Base-by-base conservation (phyloP, 2,888 invertebrate species). In the Oasisia sp. region DNA sequence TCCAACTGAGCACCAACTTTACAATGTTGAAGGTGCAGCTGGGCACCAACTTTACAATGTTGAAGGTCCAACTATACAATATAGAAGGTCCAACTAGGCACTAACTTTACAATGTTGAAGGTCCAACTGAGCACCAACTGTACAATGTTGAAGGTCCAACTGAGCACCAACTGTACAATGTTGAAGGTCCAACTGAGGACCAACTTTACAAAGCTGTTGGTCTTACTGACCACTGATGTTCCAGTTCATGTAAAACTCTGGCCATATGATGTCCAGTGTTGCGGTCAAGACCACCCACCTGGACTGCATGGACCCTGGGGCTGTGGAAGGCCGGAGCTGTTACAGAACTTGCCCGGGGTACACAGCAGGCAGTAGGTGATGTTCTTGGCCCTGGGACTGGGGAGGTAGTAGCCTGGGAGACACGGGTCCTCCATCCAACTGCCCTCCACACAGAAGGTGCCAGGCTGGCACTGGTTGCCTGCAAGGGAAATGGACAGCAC, bases 291-390 rank as follows among this genome's bases (percentile, higher is more conserved):
- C 58, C 11, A 92, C 92, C 7, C 91, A 95, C 95, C 95, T 94
- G 95, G 93, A 93, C 94, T 93, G 94, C 96, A 96, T n/a, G 92
- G 91, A 50, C 95, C 96, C 91, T 95, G 94, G 5, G 95, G 94
- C 8, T 94, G 93, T 14, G 95, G 91, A 32, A 95, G 94, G n/a
- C 95, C 95, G 32, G 94, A 94, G 32, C 93, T 92, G 92, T 95
- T 95, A 93, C 96, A 96, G 93, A 95, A 96, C 92, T 95, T 94
- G 1, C 96, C 96, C 9, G 95, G 94, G 32, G 95, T 95, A 94
- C 96, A 96, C 92, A 92, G 74, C 2, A 95, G 92, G 94, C 96
- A 96, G 94, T 95, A 95, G n/a, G 95, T 93, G n/a, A 94, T 32
- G 92, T 95, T 95, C 93, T 94, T 93, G 9, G 94, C 95, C 8